phyloP scores from a whole-genome alignment of 1,140 invertebrate genomes.

The Philotrypesis tridentata region DNA sequence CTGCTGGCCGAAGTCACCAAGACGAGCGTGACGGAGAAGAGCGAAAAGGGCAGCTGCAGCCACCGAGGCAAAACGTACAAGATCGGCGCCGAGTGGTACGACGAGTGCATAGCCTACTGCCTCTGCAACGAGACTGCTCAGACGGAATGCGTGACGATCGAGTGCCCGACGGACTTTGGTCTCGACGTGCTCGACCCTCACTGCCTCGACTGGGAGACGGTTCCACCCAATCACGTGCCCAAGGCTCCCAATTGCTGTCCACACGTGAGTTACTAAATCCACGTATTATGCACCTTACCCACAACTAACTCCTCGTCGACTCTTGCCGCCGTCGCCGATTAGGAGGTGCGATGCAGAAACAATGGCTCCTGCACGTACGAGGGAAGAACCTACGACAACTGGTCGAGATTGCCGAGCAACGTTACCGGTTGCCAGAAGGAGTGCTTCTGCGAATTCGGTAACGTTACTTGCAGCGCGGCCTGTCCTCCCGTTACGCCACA shows the following conservation, averaged over 20 bases:
- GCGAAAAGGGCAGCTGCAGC: slow-evolving; percentile 70
- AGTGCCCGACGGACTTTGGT: slow-evolving; percentile 88
- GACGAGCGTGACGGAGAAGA: slow-evolving; percentile 65
- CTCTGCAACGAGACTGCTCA: slow-evolving; percentile 75
- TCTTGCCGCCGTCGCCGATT: no score
- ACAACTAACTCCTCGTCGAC: no score
- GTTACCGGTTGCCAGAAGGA: slow-evolving; percentile 86
- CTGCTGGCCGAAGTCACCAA: slow-evolving; percentile 68
- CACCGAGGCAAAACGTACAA: slow-evolving; percentile 78
- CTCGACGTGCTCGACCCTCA: slow-evolving; percentile 86
- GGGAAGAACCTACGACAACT: slow-evolving; percentile 77
- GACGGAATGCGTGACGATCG: slow-evolving; percentile 82
- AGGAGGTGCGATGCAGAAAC: slow-evolving; percentile 82
- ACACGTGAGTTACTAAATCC: slow-evolving; percentile 64
- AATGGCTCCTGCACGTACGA: slow-evolving; percentile 86
- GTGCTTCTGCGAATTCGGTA: slow-evolving; percentile 91
- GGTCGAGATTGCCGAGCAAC: slow-evolving; percentile 75
- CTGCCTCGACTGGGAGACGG: slow-evolving; percentile 89
- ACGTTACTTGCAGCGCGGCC: slow-evolving; percentile 85
- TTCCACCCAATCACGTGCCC: slow-evolving; percentile 81
- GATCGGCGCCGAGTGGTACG: slow-evolving; percentile 78
- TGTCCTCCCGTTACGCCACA: slow-evolving; percentile 84
- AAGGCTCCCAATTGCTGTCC: slow-evolving; percentile 89
- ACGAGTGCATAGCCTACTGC: slow-evolving; percentile 84
- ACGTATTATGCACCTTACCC: no score